phyloP scores from a whole-genome alignment of 2,113 vertebrate genomes.

The Plecturocebus donacophilus region DNA sequence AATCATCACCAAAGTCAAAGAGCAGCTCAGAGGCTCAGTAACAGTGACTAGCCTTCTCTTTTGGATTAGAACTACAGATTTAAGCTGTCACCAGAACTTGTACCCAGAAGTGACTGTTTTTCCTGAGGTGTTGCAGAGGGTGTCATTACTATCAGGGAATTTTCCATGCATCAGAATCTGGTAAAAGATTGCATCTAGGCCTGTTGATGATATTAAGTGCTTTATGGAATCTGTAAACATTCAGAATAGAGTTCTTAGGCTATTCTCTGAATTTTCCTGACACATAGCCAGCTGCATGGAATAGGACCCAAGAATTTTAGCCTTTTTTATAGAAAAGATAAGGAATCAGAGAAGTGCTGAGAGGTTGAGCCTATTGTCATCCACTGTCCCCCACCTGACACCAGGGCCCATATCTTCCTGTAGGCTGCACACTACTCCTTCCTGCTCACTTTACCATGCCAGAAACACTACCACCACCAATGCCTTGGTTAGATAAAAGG shows the following conservation, averaged over 20 bases:
- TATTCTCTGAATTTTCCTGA: not conserved
- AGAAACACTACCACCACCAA: not conserved
- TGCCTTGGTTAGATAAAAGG: not conserved
- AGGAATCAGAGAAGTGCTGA: not conserved
- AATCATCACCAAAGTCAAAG: not conserved
- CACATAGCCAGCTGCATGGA: not conserved
- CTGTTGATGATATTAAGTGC: not conserved
- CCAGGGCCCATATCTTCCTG: not conserved
- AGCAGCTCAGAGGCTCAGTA: not conserved
- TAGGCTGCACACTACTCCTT: fast-evolving
- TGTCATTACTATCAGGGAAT: not conserved
- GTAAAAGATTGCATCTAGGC: not conserved
- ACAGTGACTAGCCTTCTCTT: not conserved
- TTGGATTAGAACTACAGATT: not conserved
- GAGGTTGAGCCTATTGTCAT: not conserved
- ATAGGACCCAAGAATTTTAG: not conserved
- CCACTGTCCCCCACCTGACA: not conserved
- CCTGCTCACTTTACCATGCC: not conserved
- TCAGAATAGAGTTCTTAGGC: not conserved
- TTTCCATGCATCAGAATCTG: not conserved
- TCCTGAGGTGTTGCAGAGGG: not conserved
- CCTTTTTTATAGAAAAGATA: not conserved
- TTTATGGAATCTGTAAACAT: not conserved
- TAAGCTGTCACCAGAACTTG: not conserved
- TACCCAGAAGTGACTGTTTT: not conserved